phyloP scores from a whole-genome alignment of 2,797 vertebrate genomes.

The Acrossocheilus wenchowensis region DNA sequence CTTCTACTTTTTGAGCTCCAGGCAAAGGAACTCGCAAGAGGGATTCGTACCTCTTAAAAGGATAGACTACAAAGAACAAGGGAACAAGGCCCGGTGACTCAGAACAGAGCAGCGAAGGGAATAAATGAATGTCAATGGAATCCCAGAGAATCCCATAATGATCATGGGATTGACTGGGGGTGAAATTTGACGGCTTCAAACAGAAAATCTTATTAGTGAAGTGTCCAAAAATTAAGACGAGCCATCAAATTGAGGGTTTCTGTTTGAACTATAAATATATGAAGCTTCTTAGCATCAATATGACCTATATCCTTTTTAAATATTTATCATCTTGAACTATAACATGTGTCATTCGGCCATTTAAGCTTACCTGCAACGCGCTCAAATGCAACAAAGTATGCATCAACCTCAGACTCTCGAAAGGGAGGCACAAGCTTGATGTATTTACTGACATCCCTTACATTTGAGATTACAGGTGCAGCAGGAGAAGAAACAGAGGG shows the following conservation, averaged over 20 bases:
- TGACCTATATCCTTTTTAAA: not conserved
- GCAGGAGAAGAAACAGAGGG: too few relatives aligned
- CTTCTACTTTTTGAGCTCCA: slow-evolving; percentile 30
- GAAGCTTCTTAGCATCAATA: not conserved
- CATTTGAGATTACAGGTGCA: too few relatives aligned
- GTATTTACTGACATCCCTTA: too few relatives aligned
- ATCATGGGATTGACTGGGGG: slow-evolving; percentile 32
- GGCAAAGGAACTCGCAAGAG: slow-evolving; percentile 31
- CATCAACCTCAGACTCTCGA: too few relatives aligned
- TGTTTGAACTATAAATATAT: not conserved
- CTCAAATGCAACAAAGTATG: too few relatives aligned
- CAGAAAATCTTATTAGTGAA: slow-evolving; percentile 25
- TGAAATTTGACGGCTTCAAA: slow-evolving; percentile 10
- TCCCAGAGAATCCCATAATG: slow-evolving; percentile 24
- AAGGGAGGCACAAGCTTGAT: too few relatives aligned
- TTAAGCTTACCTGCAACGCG: too few relatives aligned
- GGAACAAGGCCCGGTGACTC: slow-evolving; percentile 31
- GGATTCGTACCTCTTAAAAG: slow-evolving; percentile 35
- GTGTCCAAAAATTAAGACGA: not conserved
- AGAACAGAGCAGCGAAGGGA: slow-evolving; percentile 2
- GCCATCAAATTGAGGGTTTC: not conserved
- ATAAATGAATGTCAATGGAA: slow-evolving; percentile 17
- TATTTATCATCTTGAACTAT: not conserved
- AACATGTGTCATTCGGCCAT: too few relatives aligned
- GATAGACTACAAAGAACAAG: slow-evolving; percentile 40